A percentile compares a stretch with the other conserved stretches of the same genome.
Conservation (phyloP, 2,797 vertebrate genomes). For the Neostethus bicornis region DNA sequence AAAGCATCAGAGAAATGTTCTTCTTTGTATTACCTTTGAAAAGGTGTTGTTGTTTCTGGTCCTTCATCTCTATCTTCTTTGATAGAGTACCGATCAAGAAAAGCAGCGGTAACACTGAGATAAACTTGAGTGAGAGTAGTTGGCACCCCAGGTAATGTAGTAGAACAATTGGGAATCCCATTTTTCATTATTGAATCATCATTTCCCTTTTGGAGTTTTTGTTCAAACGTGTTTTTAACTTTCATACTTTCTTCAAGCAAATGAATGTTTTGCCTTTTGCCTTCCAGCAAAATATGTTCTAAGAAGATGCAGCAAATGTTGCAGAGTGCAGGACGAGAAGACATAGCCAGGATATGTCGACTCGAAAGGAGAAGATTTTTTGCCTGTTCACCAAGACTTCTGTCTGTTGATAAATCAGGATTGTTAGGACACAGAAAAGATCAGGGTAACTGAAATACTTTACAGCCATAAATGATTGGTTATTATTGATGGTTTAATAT, state of each 20-base stretch:
- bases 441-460: background rate
- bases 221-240: background rate
- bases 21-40: slow-evolving; percentile 35
- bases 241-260: background rate
- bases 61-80: background rate
- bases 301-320: slow-evolving; percentile 86
- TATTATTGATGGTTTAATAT: background rate
- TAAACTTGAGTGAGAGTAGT: slow-evolving; percentile 87
- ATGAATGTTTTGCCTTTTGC: background rate
- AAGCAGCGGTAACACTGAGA: slow-evolving; percentile 81
- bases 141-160: slow-evolving; percentile 65
- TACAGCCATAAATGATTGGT: background rate
- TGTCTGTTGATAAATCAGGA: slow-evolving; percentile 28
- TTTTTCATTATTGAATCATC: slow-evolving; percentile 12
- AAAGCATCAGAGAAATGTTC: background rate
- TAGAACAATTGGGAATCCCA: background rate
- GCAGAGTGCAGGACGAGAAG: slow-evolving; percentile 85
- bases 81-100: slow-evolving; percentile 59
- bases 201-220: background rate
- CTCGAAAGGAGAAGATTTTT: slow-evolving; percentile 73
- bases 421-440: slow-evolving; percentile 12
- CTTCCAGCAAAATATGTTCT: slow-evolving; percentile 67
- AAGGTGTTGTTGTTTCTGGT: background rate
- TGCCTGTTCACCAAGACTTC: slow-evolving; percentile 59
- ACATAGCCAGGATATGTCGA: slow-evolving; percentile 82